Evolutionary conservation across 2,113 vertebrate species (phyloP).

Genomic region (Picathartes gymnocephalus): DNA sequence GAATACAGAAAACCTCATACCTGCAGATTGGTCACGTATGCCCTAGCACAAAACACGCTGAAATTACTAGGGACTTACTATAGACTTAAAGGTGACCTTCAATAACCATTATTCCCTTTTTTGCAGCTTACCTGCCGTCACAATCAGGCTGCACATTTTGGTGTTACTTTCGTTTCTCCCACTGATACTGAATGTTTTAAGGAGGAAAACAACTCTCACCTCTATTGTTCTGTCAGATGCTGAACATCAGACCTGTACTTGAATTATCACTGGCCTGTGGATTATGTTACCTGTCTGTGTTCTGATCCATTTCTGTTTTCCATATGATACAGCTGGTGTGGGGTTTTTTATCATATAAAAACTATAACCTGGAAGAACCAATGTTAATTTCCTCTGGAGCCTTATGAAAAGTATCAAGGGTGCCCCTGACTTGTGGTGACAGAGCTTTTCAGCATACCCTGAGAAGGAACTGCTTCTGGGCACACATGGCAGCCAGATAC

Average conservation of each 20-base stretch:
- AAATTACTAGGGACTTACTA: not conserved
- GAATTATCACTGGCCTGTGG: conserved; percentile 18
- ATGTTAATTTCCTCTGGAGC: conserved; percentile 60
- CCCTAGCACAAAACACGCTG: not conserved
- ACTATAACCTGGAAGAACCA: conserved; percentile 29
- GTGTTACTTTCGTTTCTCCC: not conserved
- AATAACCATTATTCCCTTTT: not conserved
- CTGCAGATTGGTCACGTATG: not conserved
- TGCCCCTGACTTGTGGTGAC: conserved; percentile 61
- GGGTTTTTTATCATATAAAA: conserved; percentile 16
- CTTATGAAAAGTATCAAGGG: conserved; percentile 60
- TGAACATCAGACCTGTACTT: not conserved
- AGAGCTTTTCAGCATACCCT: conserved; percentile 58
- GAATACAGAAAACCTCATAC: not conserved
- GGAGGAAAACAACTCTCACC: not conserved
- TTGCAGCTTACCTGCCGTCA: not conserved
- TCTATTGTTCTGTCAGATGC: not conserved
- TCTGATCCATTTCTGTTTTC: not conserved
- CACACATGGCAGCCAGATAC: conserved; percentile 64
- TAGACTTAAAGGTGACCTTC: not conserved
- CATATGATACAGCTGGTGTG: not conserved
- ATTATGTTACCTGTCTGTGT: conserved; percentile 15
- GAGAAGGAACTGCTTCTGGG: conserved; percentile 50
- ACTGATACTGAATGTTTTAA: not conserved
- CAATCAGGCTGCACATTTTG: not conserved